Base-by-base conservation (phyloP, 2,888 invertebrate genomes). In the Monochamus alternatus region DNA sequence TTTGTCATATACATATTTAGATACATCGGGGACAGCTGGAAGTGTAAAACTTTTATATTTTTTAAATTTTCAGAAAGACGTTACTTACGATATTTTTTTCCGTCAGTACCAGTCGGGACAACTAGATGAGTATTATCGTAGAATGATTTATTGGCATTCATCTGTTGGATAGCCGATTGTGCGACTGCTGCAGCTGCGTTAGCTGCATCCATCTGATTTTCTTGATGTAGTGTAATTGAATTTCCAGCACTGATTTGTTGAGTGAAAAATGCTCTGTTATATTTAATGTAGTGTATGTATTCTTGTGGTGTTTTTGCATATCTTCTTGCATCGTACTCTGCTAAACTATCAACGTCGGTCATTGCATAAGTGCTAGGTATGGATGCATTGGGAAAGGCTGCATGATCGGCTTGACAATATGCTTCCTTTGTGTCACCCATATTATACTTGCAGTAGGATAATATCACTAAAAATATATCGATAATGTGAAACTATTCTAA, bases 1-100 rank as follows among this genome's bases (percentile, higher is more conserved):
- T 87, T 97, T 96, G 88, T 99, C 99, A 86, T 96, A 98, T 86
- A 96, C 95, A 87, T 98, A 99, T 52, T 95, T 94, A 67, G 95
- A 93, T 9, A 96, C 94, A 91, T 99, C 98, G 4, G 99, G 99
- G 12, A 94, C 90, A 58, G 93, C 91, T 91, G 81, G 38, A 87
- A 87, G 47, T 75, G 65, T 77, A 73, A 63, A 71, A 55, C 76
- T 1, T 30, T 44, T 14, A 51, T 30, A 47, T 10, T 10, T 22
- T 43, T 30, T 43, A 22, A 51, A 14, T n/a, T 55, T 55, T 14
- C 3, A 52, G 9, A n/a, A 72, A 68, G 55, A n/a, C 12, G 52
- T 68, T 65, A 90, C 90, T 90, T 87, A 91, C 91, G 89, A 85
- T 93, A 94, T 76, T 91, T 90, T 82, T 93, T 94, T 76, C 92